Conservation (phyloP, 2,888 invertebrate species). For the Lutraria lutraria region DNA sequence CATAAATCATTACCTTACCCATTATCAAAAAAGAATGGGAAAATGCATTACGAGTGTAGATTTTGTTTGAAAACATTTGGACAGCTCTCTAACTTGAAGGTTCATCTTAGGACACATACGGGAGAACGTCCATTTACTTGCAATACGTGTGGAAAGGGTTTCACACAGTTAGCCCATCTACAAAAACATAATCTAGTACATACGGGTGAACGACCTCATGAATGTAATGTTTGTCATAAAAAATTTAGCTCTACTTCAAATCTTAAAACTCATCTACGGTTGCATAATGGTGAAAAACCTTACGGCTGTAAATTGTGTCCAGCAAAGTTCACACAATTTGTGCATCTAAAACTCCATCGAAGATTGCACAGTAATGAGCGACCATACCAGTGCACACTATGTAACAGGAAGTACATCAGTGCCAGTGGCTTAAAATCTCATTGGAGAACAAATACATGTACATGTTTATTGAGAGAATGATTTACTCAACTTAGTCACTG, state of each 20-base stretch:
- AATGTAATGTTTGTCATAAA: slow-evolving; percentile 98
- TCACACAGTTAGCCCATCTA: slow-evolving; percentile 87
- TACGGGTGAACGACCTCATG: slow-evolving; percentile 96
- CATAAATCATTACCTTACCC: slow-evolving; percentile 98
- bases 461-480: background rate
- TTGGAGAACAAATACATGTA: slow-evolving; percentile 85
- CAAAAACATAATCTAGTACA: slow-evolving; percentile 99
- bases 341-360: slow-evolving; percentile 98
- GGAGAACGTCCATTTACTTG: slow-evolving; percentile 99
- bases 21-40: slow-evolving; percentile 98
- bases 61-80: slow-evolving; percentile 99
- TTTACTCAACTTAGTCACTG: background rate
- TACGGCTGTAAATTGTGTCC: slow-evolving; percentile 96
- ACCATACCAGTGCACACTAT: slow-evolving; percentile 98
- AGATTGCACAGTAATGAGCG: slow-evolving; percentile 98
- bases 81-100: slow-evolving; percentile 98
- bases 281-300: slow-evolving; percentile 93
- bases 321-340: slow-evolving; percentile 99
- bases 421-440: slow-evolving; percentile 90
- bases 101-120: slow-evolving; percentile 98
- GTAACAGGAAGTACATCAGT: slow-evolving; percentile 99
- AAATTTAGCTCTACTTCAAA: slow-evolving; percentile 99
- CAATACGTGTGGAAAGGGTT: slow-evolving; percentile 96
- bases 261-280: slow-evolving; percentile 97
- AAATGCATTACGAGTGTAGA: slow-evolving; percentile 99